Evolutionary conservation across 2,113 vertebrate genomes (phyloP).

Genomic region (Echinops telfairi): DNA sequence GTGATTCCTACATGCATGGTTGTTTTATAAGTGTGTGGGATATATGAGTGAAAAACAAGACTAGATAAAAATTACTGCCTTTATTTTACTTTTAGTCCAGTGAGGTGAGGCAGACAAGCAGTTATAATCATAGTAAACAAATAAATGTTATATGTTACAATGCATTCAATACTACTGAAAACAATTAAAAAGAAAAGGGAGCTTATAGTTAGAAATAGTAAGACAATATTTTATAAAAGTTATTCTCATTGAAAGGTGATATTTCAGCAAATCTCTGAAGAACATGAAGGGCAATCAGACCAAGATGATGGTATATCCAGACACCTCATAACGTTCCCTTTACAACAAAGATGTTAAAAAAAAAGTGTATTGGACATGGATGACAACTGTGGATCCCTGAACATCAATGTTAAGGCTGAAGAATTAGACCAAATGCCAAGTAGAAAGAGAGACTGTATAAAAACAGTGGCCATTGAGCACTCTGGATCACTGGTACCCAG

Average conservation of each 20-base stretch:
- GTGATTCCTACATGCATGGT: background rate
- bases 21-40: background rate
- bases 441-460: no score
- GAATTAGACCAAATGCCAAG: no score
- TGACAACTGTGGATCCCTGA: no score
- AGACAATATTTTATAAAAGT: background rate
- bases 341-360: no score
- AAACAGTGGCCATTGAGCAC: no score
- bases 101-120: background rate
- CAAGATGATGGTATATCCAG: no score
- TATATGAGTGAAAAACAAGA: background rate
- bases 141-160: background rate
- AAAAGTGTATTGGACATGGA: no score
- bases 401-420: no score
- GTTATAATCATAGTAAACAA: background rate
- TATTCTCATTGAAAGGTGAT: background rate
- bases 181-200: background rate
- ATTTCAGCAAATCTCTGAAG: background rate
- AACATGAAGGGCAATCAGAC: background rate
- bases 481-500: no score
- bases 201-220: background rate
- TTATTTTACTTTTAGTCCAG: background rate
- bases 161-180: background rate
- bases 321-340: no score
- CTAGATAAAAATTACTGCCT: background rate